phyloP scores from a whole-genome alignment of 2,888 invertebrate species.

The Sceliomorpha sp. region DNA sequence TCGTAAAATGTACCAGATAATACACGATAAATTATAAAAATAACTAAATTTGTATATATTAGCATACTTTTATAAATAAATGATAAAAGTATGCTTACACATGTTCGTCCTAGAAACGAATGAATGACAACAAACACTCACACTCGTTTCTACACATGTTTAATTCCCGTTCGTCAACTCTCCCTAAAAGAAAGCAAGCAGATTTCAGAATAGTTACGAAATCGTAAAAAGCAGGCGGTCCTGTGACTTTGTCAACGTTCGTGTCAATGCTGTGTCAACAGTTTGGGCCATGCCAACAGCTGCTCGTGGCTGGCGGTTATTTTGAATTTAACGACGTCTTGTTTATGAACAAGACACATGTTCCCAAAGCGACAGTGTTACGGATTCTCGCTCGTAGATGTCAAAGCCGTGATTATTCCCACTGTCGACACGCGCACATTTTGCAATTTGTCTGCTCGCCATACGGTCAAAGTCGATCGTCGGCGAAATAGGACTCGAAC shows the following conservation, averaged over 20 bases:
- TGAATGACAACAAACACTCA: too few species aligned
- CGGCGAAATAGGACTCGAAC: constrained; percentile 15
- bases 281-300: constrained; percentile 72
- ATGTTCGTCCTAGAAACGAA: too few species aligned
- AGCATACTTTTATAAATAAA: too few species aligned
- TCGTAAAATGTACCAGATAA: too few species aligned
- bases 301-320: constrained; percentile 73
- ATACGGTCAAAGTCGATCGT: constrained; percentile 18
- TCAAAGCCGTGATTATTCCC: constrained; percentile 29
- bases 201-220: constrained; percentile 51
- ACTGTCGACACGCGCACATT: constrained; percentile 15
- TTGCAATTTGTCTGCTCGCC: constrained; percentile 28
- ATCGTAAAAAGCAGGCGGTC: constrained; percentile 72
- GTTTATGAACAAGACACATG: constrained; percentile 65
- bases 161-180: constrained; percentile 10
- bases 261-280: constrained; percentile 79
- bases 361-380: constrained; percentile 40
- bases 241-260: constrained; percentile 78
- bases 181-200: too few species aligned
- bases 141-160: constrained; percentile 28
- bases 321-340: constrained; percentile 76
- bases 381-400: constrained; percentile 28
- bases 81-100: too few species aligned
- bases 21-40: too few species aligned
- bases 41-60: too few species aligned